Conservation (phyloP, 30 jellyfish, hydroid and myxozoan genomes). For the Hydra vulgaris region DNA sequence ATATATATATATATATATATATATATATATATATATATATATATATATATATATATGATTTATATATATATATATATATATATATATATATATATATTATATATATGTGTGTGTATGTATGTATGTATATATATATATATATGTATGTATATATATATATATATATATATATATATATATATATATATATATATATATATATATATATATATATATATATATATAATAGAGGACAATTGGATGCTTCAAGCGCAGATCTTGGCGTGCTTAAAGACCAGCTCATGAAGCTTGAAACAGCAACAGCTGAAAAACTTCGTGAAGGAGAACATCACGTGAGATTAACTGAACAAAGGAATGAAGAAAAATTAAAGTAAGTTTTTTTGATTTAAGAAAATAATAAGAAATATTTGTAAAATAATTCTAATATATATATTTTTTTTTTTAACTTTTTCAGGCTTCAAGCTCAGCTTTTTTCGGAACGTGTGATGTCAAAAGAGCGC, state of each 20-base stretch:
- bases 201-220: too few relatives aligned
- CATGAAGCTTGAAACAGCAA: constrained; percentile 62
- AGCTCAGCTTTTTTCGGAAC: constrained; percentile 38
- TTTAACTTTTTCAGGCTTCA: constrained; percentile 31
- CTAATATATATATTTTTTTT: not conserved
- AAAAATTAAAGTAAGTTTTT: constrained; percentile 53
- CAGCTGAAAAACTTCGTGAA: constrained; percentile 51
- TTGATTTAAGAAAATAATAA: not conserved
- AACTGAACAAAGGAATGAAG: constrained; percentile 58
- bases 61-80: too few relatives aligned
- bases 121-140: too few relatives aligned
- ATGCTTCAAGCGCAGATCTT: constrained; percentile 47
- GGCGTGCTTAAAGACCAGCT: constrained; percentile 47
- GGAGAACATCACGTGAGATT: constrained; percentile 77
- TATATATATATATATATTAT: too few relatives aligned
- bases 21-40: too few relatives aligned
- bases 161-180: too few relatives aligned
- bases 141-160: too few relatives aligned
- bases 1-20: too few relatives aligned
- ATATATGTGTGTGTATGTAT: too few relatives aligned
- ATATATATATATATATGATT: too few relatives aligned
- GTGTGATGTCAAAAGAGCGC: constrained; percentile 50
- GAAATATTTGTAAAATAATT: not conserved
- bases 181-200: too few relatives aligned
- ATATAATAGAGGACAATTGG: constrained; percentile 58